Conservation (phyloP, 2,888 invertebrate genomes). For the Yponomeuta plumbellus region DNA sequence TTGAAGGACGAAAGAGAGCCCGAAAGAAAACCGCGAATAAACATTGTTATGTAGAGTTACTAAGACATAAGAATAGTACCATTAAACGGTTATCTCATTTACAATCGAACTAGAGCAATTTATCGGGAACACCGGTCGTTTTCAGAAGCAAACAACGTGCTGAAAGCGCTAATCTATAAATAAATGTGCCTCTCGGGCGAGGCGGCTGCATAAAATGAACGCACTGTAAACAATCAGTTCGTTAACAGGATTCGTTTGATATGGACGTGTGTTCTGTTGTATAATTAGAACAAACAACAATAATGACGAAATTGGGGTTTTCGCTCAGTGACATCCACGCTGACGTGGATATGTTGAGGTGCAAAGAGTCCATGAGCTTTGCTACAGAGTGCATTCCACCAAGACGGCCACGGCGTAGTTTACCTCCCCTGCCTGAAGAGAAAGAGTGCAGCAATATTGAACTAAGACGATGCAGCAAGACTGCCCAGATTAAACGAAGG, state of each 20-base stretch:
- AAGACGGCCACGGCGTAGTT: slow-evolving; percentile 48
- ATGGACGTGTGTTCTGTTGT: background rate
- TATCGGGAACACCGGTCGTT: slow-evolving; percentile 8
- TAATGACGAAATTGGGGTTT: slow-evolving; percentile 51
- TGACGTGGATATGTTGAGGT: slow-evolving; percentile 58
- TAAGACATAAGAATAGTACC: background rate
- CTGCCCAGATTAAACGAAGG: slow-evolving; percentile 45
- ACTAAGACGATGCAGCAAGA: slow-evolving; percentile 42
- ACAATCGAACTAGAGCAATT: background rate
- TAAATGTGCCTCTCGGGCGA: background rate
- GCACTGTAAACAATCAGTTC: slow-evolving; percentile 1
- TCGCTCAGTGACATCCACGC: slow-evolving; percentile 39
- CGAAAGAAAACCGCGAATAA: no score
- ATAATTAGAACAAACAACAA: slow-evolving; percentile 22
- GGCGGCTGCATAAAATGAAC: slow-evolving; percentile 9
- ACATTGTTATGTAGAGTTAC: no score
- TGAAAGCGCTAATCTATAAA: slow-evolving; percentile 1
- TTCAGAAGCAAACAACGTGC: background rate
- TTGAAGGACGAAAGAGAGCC: no score
- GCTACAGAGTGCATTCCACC: slow-evolving; percentile 60
- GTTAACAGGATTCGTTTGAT: background rate
- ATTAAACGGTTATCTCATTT: background rate
- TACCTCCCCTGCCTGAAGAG: slow-evolving; percentile 62
- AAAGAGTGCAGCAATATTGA: slow-evolving; percentile 59
- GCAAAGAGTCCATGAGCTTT: slow-evolving; percentile 48